These are phyloP conservation scores for Aphelocoma californica DNA, from an alignment of 2,797 vertebrate genomes.

Conservation along the genomic window DNA sequence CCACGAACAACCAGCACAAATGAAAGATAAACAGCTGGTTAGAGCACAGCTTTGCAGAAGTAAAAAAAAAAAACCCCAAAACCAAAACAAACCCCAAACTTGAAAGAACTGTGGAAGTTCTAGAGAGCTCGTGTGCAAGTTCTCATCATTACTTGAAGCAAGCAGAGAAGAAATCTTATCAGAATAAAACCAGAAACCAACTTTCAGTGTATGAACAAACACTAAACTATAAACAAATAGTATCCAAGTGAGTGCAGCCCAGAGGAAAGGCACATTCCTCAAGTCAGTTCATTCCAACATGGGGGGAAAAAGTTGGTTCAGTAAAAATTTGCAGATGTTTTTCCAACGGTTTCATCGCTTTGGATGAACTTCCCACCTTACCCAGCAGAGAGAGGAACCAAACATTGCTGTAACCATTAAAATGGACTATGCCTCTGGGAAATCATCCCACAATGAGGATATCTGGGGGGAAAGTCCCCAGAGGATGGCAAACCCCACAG, in stretches of 20 bases:
- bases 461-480: neutral
- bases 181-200: neutral
- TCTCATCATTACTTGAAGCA: neutral
- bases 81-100: neutral
- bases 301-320: neutral
- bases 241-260: neutral
- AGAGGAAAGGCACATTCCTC: neutral
- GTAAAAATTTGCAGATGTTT: neutral
- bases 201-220: neutral
- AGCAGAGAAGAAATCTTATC: neutral
- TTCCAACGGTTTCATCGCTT: neutral
- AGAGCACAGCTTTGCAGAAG: neutral
- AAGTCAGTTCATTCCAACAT: neutral
- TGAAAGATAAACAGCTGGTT: neutral
- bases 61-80: neutral
- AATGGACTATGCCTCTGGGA: neutral
- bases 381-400: neutral
- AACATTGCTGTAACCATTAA: accelerated
- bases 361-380: neutral
- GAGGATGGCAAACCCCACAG: neutral
- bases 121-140: neutral
- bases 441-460: neutral
- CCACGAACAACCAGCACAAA: neutral
- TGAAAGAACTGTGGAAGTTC: neutral
- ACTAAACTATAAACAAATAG: neutral